These are phyloP conservation scores for Brachionus koreanus DNA, from an alignment of 1,140 invertebrate species.

Conservation along the genomic window DNA sequence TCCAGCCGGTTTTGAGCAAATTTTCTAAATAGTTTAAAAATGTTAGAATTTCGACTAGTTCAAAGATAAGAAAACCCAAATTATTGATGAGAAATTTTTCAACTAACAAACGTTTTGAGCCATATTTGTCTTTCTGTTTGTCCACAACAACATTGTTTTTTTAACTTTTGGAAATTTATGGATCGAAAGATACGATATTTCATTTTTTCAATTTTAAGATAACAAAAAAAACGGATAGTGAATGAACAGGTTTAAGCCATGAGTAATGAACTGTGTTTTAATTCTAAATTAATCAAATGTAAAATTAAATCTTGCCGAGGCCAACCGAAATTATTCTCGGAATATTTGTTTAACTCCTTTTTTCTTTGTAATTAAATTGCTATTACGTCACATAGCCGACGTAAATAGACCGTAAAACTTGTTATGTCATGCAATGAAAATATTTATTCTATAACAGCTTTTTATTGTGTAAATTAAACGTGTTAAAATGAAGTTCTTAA, in stretches of 20 bases:
- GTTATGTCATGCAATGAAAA: constrained; percentile 1
- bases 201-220: not conserved
- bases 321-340: not conserved
- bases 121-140: not conserved
- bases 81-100: not conserved
- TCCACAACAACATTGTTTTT: not conserved
- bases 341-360: not conserved
- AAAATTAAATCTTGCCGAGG: not conserved
- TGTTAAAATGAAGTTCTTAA: constrained; percentile 1
- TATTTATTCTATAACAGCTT: not conserved
- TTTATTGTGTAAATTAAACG: not conserved
- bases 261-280: not conserved
- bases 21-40: not conserved
- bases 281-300: not conserved
- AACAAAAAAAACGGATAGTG: not conserved
- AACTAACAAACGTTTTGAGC: not conserved
- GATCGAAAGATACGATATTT: not conserved
- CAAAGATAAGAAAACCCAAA: not conserved
- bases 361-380: not conserved
- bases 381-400: not conserved
- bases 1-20: not conserved
- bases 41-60: not conserved
- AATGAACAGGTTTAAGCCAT: not conserved
- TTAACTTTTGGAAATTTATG: not conserved
- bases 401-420: constrained; percentile 8